These are phyloP conservation scores for Xylota sylvarum DNA, from an alignment of 2,888 invertebrate species.

Conservation along the genomic window DNA sequence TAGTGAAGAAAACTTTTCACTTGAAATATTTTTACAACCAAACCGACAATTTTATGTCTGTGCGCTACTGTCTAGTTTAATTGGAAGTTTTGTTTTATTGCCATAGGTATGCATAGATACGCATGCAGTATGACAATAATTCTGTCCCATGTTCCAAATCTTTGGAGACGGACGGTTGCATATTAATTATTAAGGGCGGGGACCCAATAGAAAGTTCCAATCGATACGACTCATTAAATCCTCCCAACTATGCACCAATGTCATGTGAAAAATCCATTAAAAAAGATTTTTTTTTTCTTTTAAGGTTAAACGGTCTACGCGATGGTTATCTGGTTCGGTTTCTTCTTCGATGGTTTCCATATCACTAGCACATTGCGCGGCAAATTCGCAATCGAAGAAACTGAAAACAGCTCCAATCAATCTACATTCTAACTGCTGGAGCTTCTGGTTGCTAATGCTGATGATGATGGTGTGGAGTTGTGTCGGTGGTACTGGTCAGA, in stretches of 20 bases:
- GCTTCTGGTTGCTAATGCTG: conserved; percentile 33
- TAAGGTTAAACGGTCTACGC: conserved; percentile 61
- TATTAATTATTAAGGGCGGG: conserved; percentile 32
- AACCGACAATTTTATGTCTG: background rate
- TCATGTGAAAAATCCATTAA: conserved; percentile 66
- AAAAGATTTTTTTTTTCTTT: conserved; percentile 11
- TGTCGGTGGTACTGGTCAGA: conserved; percentile 27
- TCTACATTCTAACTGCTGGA: conserved; percentile 50
- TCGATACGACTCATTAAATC: conserved; percentile 43
- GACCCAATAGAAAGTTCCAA: conserved; percentile 51
- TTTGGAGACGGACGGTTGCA: conserved; percentile 17
- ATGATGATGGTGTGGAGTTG: conserved; percentile 21
- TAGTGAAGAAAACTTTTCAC: conserved; percentile 72
- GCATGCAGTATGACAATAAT: conserved; percentile 34
- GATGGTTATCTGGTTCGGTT: conserved; percentile 31
- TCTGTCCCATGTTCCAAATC: conserved; percentile 38
- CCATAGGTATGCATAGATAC: conserved; percentile 22
- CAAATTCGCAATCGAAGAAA: conserved; percentile 65
- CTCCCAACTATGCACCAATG: conserved; percentile 13
- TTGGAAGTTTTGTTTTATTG: conserved; percentile 60
- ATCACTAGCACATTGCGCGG: conserved; percentile 11
- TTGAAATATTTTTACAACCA: conserved; percentile 51
- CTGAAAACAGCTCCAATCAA: conserved; percentile 68
- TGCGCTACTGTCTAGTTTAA: conserved; percentile 60
- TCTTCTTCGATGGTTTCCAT: conserved; percentile 32